Evolutionary conservation across 35 echinoderm and acorn worm species (phyloP).

Genomic region (Lytechinus variegatus): DNA sequence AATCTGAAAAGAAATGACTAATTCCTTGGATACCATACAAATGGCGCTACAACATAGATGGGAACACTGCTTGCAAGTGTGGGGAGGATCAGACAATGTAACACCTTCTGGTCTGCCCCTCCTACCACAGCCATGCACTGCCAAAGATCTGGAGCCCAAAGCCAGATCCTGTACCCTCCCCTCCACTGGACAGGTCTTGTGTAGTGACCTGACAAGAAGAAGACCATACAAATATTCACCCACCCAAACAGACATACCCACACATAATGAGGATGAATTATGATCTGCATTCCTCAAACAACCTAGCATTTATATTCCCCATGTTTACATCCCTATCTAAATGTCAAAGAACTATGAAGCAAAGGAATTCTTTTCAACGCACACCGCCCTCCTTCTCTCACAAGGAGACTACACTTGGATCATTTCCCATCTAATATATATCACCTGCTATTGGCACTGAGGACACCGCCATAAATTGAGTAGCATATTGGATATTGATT

Average conservation of each 20-base stretch:
- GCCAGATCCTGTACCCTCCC: too few relatives aligned
- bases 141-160: too few relatives aligned
- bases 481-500: conserved; percentile 20
- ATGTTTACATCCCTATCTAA: background rate
- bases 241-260: background rate
- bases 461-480: conserved; percentile 8
- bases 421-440: conserved; percentile 7
- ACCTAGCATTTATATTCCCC: background rate
- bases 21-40: too few relatives aligned
- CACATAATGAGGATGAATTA: background rate
- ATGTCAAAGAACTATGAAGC: background rate
- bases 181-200: too few relatives aligned
- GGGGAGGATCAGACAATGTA: too few relatives aligned
- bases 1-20: too few relatives aligned
- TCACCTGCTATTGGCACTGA: background rate
- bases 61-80: too few relatives aligned
- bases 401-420: background rate
- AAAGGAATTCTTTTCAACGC: background rate
- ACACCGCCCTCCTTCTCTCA: background rate
- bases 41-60: too few relatives aligned
- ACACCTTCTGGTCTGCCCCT: too few relatives aligned
- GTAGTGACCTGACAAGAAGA: too few relatives aligned
- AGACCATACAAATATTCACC: too few relatives aligned
- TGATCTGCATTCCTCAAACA: background rate
- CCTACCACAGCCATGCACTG: too few relatives aligned